These are phyloP conservation scores for Agrotis segetum DNA, from an alignment of 2,888 invertebrate genomes.

Conservation along the genomic window DNA sequence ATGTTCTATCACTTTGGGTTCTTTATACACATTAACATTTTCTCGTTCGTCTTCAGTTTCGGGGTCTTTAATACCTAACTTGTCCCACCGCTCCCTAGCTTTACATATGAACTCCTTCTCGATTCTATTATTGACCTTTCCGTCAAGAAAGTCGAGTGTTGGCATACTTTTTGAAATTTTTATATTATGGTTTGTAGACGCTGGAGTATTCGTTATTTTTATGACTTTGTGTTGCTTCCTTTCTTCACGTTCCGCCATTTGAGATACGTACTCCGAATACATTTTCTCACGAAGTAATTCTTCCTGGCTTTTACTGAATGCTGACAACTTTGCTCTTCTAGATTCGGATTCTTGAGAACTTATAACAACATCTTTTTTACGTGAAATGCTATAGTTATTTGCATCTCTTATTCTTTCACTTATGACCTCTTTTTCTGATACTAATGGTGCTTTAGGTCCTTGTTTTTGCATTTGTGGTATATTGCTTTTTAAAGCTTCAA, in stretches of 20 bases:
- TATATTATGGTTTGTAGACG: slow-evolving; percentile 69
- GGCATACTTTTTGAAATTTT: slow-evolving; percentile 83
- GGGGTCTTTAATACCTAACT: slow-evolving; percentile 93
- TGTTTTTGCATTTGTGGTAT: slow-evolving; percentile 64
- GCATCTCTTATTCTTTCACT: slow-evolving; percentile 71
- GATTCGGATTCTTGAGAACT: slow-evolving; percentile 63
- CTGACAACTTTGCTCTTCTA: slow-evolving; percentile 75
- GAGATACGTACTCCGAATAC: slow-evolving; percentile 96
- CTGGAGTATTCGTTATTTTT: slow-evolving; percentile 92
- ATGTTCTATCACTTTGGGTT: slow-evolving; percentile 86
- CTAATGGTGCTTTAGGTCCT: slow-evolving; percentile 83
- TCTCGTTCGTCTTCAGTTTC: slow-evolving; percentile 92
- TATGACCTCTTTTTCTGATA: slow-evolving; percentile 79
- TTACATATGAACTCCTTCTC: slow-evolving; percentile 95
- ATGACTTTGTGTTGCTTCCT: slow-evolving; percentile 95
- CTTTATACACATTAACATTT: slow-evolving; percentile 78
- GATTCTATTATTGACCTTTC: slow-evolving; percentile 89
- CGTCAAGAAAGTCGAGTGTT: slow-evolving; percentile 78
- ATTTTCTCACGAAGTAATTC: slow-evolving; percentile 95
- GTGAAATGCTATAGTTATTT: slow-evolving; percentile 84
- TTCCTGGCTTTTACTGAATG: slow-evolving; percentile 92
- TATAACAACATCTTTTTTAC: slow-evolving; percentile 85
- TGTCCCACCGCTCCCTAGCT: slow-evolving; percentile 93
- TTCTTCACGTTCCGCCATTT: slow-evolving; percentile 95
- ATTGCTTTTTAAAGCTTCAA: slow-evolving; percentile 88